Percentiles rank a stretch among this genome's conserved stretches.
Conservation (phyloP, 2,797 vertebrate species). For the Mormyrus hasselquistii region DNA sequence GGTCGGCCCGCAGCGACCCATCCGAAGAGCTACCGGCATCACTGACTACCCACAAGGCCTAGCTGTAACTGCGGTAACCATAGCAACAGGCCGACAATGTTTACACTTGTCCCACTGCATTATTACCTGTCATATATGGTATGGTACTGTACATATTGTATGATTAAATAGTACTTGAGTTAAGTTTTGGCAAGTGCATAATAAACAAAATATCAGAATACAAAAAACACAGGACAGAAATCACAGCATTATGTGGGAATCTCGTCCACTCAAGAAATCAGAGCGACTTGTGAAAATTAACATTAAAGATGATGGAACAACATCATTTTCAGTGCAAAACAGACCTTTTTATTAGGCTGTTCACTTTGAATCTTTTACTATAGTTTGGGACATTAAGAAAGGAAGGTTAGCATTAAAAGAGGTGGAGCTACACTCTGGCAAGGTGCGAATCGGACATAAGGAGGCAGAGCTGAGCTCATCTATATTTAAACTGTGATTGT, state of each 20-base stretch:
- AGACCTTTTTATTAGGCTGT: background rate
- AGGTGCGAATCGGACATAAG: background rate
- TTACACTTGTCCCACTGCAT: background rate
- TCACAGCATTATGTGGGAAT: background rate
- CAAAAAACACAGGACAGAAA: background rate
- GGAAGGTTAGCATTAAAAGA: background rate
- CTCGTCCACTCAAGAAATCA: background rate
- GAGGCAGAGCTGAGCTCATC: background rate
- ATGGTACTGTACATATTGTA: background rate
- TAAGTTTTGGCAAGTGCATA: background rate
- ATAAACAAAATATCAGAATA: background rate
- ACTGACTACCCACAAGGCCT: background rate
- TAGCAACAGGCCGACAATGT: background rate
- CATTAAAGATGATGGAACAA: background rate
- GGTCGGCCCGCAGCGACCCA: no score
- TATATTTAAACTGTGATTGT: background rate
- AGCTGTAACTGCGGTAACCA: background rate
- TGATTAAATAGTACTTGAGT: background rate
- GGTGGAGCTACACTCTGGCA: background rate
- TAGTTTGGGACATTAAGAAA: background rate
- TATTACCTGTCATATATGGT: background rate
- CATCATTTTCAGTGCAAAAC: background rate
- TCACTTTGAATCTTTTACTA: background rate
- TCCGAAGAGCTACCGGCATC: background rate
- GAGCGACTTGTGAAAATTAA: background rate